A percentile compares a stretch with the other conserved stretches of the same genome.
Evolutionary conservation across 1,140 invertebrate species (phyloP).

Genomic region (Caenorhabditis tropicalis): DNA sequence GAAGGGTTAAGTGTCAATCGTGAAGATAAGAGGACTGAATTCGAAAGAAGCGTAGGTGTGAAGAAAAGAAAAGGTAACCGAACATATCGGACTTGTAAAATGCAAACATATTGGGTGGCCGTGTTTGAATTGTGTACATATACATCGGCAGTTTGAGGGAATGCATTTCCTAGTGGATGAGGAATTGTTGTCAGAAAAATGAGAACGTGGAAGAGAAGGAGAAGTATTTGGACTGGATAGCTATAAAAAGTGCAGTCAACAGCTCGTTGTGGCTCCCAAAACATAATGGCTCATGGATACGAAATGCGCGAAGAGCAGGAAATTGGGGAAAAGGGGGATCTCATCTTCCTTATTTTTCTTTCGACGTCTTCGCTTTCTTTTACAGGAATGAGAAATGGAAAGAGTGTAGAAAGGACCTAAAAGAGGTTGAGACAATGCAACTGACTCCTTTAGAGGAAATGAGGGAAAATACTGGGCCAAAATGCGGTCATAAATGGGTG

Average conservation of each 20-base stretch:
- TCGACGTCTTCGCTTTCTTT: background rate
- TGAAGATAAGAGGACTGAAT: background rate
- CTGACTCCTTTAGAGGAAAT: constrained; percentile 1
- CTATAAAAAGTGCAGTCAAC: constrained; percentile 26
- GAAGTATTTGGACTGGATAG: background rate
- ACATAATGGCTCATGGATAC: constrained; percentile 39
- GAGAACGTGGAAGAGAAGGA: background rate
- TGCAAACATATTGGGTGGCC: constrained; percentile 44
- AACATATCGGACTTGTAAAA: constrained; percentile 33
- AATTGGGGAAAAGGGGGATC: background rate
- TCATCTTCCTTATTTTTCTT: background rate
- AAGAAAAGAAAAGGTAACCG: background rate
- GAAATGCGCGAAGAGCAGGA: constrained; percentile 31
- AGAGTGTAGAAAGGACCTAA: background rate
- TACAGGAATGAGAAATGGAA: background rate
- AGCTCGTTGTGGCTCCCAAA: background rate
- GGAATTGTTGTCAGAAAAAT: constrained; percentile 22
- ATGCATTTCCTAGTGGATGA: constrained; percentile 35
- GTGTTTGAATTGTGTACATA: constrained; percentile 38
- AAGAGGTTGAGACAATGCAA: constrained; percentile 36
- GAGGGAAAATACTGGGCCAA: background rate
- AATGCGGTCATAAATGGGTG: background rate
- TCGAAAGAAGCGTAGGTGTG: background rate
- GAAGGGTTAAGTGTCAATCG: background rate
- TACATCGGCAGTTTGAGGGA: constrained; percentile 9